Evolutionary conservation across 2,113 vertebrate genomes (phyloP).

Genomic region (Rana temporaria): DNA sequence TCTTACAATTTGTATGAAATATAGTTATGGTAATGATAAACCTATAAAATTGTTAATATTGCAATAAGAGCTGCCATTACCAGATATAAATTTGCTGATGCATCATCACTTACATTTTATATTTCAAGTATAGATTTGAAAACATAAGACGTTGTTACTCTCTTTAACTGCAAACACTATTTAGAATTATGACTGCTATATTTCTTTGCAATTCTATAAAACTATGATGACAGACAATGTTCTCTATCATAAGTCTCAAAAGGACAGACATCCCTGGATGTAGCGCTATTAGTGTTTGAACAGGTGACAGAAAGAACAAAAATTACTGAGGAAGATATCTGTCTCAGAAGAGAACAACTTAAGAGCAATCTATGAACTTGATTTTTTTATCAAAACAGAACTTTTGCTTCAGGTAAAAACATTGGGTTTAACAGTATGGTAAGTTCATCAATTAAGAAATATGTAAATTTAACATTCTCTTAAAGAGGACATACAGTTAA

Average conservation of each 20-base stretch:
- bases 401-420: background rate
- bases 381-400: background rate
- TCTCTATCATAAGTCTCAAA: background rate
- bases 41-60: background rate
- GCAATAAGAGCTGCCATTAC: background rate
- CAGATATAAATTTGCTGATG: too few relatives aligned
- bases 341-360: background rate
- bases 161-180: background rate
- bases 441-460: background rate
- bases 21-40: background rate
- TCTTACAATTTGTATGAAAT: background rate
- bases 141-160: background rate
- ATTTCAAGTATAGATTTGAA: background rate
- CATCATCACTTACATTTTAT: background rate
- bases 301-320: background rate
- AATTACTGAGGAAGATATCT: slow-evolving; percentile 4
- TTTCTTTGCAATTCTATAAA: background rate
- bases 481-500: too few relatives aligned
- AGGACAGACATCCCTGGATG: background rate
- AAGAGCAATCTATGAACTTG: background rate
- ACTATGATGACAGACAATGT: background rate
- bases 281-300: background rate
- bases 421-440: background rate
- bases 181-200: background rate
- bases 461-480: background rate